phyloP scores from a whole-genome alignment of 2,797 vertebrate species.

The Phrynocephalus vlangalii region DNA sequence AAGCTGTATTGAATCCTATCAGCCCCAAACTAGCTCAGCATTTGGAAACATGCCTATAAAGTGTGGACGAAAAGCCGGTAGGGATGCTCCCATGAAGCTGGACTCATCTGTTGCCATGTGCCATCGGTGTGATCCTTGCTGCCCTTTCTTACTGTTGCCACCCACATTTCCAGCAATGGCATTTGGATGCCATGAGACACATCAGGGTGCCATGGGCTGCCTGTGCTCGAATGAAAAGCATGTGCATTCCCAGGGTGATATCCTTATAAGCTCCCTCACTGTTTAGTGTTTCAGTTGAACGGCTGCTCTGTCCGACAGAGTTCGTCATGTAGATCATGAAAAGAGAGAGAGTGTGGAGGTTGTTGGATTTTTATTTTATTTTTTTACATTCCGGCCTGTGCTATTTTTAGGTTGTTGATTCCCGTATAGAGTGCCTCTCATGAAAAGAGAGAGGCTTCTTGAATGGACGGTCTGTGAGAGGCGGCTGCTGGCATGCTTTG shows the following conservation, averaged over 20 bases:
- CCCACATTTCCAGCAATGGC: neutral
- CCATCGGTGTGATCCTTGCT: neutral
- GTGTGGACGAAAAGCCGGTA: too few relatives aligned
- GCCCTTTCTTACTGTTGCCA: neutral
- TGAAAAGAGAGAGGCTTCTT: fast-evolving
- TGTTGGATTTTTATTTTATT: neutral
- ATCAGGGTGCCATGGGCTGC: neutral
- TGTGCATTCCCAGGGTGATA: too few relatives aligned
- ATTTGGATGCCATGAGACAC: neutral
- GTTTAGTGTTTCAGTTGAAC: constrained; percentile 18
- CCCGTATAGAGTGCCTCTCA: neutral
- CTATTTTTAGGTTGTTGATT: constrained; percentile 59
- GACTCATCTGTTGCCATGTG: too few relatives aligned
- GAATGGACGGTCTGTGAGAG: fast-evolving
- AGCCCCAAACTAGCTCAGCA: too few relatives aligned
- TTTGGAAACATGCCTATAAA: too few relatives aligned
- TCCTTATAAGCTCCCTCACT: constrained; percentile 22
- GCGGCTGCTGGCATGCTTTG: neutral
- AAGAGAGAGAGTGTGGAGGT: neutral
- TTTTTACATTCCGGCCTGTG: neutral
- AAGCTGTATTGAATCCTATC: too few relatives aligned
- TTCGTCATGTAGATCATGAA: neutral
- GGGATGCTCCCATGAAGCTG: neutral
- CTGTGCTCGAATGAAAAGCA: constrained; percentile 1
- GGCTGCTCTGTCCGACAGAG: neutral